A percentile compares a stretch with the other conserved stretches of the same genome.
Conservation (phyloP, 2,888 invertebrate species). For the Lasioglossum zephyrum region DNA sequence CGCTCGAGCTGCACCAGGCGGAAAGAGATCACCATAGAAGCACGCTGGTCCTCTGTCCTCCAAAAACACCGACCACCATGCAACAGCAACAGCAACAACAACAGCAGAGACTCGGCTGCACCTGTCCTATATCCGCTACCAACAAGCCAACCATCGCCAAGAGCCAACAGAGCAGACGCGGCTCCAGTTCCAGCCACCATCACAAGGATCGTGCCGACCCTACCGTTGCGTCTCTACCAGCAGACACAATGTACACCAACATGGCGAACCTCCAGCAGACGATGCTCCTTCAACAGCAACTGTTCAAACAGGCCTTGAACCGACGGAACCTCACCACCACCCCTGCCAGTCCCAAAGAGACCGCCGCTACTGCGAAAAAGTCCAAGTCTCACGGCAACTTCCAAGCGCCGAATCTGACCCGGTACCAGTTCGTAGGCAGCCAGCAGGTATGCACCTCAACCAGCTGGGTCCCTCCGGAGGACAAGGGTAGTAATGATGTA, state of each 20-base stretch:
- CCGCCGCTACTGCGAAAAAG: constrained; percentile 67
- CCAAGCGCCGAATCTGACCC: constrained; percentile 86
- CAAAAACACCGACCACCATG: constrained; percentile 59
- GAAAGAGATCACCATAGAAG: constrained; percentile 83
- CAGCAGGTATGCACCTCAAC: constrained; percentile 84
- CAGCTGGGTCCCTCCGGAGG: constrained; percentile 74
- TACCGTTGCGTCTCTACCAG: constrained; percentile 78
- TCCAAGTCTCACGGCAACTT: constrained; percentile 83
- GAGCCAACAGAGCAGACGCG: constrained; percentile 63
- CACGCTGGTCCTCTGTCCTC: constrained; percentile 79
- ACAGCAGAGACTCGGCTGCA: constrained; percentile 66
- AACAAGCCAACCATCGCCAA: constrained; percentile 48
- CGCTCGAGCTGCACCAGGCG: constrained; percentile 85
- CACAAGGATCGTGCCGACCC: constrained; percentile 58
- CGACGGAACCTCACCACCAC: constrained; percentile 79
- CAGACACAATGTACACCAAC: constrained; percentile 90
- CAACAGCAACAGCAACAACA: constrained; percentile 28
- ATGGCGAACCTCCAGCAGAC: constrained; percentile 89
- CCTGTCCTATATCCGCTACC: constrained; percentile 67
- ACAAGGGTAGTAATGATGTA: constrained; percentile 77
- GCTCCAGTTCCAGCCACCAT: constrained; percentile 52
- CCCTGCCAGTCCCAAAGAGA: constrained; percentile 51
- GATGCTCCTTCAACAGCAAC: constrained; percentile 89
- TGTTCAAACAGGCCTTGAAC: constrained; percentile 86
- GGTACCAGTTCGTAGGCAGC: constrained; percentile 87